These are phyloP conservation scores for Lepidostoma basale DNA, from an alignment of 1,140 invertebrate species.

Conservation along the genomic window DNA sequence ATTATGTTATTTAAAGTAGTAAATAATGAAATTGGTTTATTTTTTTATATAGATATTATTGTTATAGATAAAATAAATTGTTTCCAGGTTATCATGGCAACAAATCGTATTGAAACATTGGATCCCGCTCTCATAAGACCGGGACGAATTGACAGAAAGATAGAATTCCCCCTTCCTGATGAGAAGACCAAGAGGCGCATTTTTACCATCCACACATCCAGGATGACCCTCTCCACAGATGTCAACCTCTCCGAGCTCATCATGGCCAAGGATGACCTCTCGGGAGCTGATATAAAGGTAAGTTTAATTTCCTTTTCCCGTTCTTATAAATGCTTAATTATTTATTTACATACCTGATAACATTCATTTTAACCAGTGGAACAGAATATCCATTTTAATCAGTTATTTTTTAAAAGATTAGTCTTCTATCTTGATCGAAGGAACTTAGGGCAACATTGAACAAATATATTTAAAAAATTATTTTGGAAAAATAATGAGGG, in stretches of 20 bases:
- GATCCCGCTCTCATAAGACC: constrained; percentile 98
- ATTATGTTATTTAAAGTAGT: too few relatives aligned
- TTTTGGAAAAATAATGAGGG: too few relatives aligned
- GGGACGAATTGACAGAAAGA: constrained; percentile 98
- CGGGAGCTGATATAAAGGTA: constrained; percentile 91
- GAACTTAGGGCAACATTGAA: too few relatives aligned
- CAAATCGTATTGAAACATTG: constrained; percentile 98
- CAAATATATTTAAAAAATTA: too few relatives aligned
- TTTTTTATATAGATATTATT: constrained; percentile 5
- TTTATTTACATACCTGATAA: neutral
- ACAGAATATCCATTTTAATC: constrained; percentile 26
- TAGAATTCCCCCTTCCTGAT: constrained; percentile 98
- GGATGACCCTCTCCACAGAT: constrained; percentile 97
- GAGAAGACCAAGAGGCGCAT: constrained; percentile 99
- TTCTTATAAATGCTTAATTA: too few relatives aligned
- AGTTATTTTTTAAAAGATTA: too few relatives aligned
- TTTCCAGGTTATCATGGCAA: constrained; percentile 95
- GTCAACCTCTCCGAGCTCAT: constrained; percentile 98
- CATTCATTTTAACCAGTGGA: neutral
- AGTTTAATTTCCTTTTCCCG: constrained; percentile 21
- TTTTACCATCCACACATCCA: constrained; percentile 97
- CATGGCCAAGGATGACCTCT: constrained; percentile 99
- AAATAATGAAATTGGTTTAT: constrained; percentile 12
- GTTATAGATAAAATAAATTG: neutral
- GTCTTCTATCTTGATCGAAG: too few relatives aligned